Evolutionary conservation across 2,888 invertebrate genomes (phyloP), one percentile per base, ranked within the genome.

Genomic region (Fragum fragum): DNA sequence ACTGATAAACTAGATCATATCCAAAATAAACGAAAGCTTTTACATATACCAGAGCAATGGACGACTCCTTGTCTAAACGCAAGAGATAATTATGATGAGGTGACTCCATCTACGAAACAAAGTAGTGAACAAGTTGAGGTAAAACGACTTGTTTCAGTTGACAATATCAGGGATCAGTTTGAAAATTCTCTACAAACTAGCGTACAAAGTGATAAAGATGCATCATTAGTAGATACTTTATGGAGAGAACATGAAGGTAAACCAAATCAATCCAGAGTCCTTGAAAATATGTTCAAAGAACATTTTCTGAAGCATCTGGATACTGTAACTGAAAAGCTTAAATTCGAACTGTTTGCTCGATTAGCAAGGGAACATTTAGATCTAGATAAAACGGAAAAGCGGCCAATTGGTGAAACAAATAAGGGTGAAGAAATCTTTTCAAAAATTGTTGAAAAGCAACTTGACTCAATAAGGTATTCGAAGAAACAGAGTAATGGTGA

Each of bases 1-100:
- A 76, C 76, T 5, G 76, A 70, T 9, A 79, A 76, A 32, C 73
- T 79, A 26, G 76, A 73, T 23, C 36, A 52, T 61, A 73, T 83
- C 18, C 78, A 82, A 63, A 73, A 16, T 23, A 79, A 79, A 73
- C 52, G 82, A 28, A 55, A 71, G 29, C 47, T 71, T n/a, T 1
- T 77, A 1, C n/a, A 18, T 39, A 18, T 7, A 18, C 57, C 32
- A 21, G 16, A 63, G 18, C 21, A 28, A 16, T 14, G 53, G n/a
- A n/a, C 53, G 32, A 11, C 28, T 9, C 11, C 47, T 6, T 26
- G 5, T 26, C 53, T 1, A 11, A 1, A 47, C 2, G 18, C 3
- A 47, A 47, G n/a, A n/a, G 18, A 3, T 23, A 7, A 23, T 3
- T 1, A 26, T 14, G 28, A 26, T 26, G 7, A 7, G 0, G 28